Evolutionary conservation across 2,113 vertebrate genomes (phyloP), one percentile per base, ranked within the genome.

Genomic region (Oriolus oriolus): DNA sequence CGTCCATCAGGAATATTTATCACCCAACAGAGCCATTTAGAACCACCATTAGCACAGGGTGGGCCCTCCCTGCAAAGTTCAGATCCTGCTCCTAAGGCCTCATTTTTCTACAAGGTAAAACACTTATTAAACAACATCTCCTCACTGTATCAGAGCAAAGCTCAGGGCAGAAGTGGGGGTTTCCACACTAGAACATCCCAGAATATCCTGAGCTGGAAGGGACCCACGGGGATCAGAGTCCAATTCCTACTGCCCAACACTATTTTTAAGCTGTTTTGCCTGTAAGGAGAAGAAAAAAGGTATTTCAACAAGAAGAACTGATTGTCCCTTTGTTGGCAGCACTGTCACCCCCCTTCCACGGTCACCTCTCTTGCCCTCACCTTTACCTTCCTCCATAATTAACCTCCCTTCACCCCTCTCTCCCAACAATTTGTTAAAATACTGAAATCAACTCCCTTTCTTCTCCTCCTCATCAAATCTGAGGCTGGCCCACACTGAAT

Each of bases 1-100:
- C 3, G 35, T 60, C 79, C 39, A 37, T 64, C 64, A 68, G 63
- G 87, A 87, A 66, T 27, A 90, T 95, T 92, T 78, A 90, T 84
- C 63, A 74, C 35, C 47, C 68, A 79, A 1, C 0, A 87, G 70
- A 37, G 77, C 22, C 35, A 27, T 21, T 35, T 75, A 50, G 54
- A 65, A 41, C 4, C 52, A 56, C 5, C 66, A 50, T 3, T 10
- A 49, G 16, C 6, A 24, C 33, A 27, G 49, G 33, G 30, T 31
- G 59, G 64, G 6, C 8, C 31, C 59, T 80, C 77, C 17, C 33
- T 87, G 44, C 76, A 82, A 47, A 60, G 66, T 10, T 87, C 77
- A 73, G 19, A 8, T 21, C 53, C 66, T 93, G 74, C 42, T 87
- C 66, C n/a, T 0, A 17, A 68, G 61, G 26, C 18, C 52, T 63